These are phyloP conservation scores for Holothuria leucospilota DNA, from an alignment of 53 echinoderm and acorn worm genomes.

Conservation along the genomic window DNA sequence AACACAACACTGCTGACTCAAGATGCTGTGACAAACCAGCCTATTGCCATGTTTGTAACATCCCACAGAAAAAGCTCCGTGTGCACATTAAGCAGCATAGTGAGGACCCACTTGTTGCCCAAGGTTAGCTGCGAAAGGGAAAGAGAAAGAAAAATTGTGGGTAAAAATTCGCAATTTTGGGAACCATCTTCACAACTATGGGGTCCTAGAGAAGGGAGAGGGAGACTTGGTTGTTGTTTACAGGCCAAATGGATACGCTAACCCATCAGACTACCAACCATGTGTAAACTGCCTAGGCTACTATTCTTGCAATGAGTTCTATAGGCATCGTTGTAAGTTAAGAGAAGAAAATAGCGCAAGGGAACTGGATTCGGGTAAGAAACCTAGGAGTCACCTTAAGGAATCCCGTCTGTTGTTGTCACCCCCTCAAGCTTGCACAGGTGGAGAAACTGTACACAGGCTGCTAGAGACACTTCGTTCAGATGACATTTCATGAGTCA, in stretches of 20 bases:
- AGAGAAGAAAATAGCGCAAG: not conserved
- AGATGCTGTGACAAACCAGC: slow-evolving; percentile 38
- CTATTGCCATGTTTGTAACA: slow-evolving; percentile 37
- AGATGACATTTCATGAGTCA: slow-evolving; percentile 45
- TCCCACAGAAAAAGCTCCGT: slow-evolving; percentile 31
- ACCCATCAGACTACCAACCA: slow-evolving; percentile 45
- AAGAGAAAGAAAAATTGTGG: slow-evolving; percentile 35
- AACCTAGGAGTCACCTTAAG: not conserved
- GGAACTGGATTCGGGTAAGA: not conserved
- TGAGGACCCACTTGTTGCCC: slow-evolving; percentile 30
- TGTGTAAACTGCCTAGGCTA: slow-evolving; percentile 65
- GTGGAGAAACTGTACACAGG: not conserved
- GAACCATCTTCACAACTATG: slow-evolving; percentile 57
- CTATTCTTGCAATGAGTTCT: slow-evolving; percentile 52
- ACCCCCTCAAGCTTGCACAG: not conserved
- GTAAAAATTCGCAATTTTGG: slow-evolving; percentile 58
- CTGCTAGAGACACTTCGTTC: not conserved
- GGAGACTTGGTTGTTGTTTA: slow-evolving; percentile 58
- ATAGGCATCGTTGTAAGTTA: slow-evolving; percentile 50
- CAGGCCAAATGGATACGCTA: slow-evolving; percentile 50
- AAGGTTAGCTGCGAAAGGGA: slow-evolving; percentile 38
- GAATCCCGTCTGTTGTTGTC: not conserved
- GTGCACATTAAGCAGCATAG: slow-evolving; percentile 36
- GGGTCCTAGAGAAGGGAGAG: slow-evolving; percentile 56
- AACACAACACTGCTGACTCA: no score